A percentile compares a stretch with the other conserved stretches of the same genome.
Evolutionary conservation across 1,140 invertebrate species (phyloP).

Genomic region (Drosophila parvula): DNA sequence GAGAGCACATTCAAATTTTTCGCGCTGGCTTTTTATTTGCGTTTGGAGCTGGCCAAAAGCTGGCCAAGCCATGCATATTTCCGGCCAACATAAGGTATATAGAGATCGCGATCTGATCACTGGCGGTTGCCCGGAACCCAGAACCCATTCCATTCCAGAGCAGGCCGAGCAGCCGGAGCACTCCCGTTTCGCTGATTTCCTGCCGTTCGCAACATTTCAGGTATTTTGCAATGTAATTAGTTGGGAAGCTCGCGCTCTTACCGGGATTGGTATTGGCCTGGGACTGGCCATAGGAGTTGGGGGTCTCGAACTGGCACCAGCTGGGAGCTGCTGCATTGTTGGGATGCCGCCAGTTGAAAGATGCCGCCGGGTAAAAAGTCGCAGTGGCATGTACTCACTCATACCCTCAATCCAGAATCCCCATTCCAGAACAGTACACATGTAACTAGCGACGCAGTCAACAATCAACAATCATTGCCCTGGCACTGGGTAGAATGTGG

Average conservation of each 20-base stretch:
- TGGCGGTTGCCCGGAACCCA: not conserved
- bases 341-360: constrained; percentile 76
- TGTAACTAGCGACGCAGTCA: constrained; percentile 68
- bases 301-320: constrained; percentile 14
- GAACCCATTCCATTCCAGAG: constrained; percentile 20
- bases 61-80: constrained; percentile 76
- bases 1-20: constrained; percentile 74
- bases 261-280: not conserved
- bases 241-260: constrained; percentile 25
- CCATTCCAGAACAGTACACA: constrained; percentile 26
- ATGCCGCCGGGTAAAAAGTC: constrained; percentile 57
- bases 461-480: constrained; percentile 40
- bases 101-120: constrained; percentile 30
- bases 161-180: too few species aligned
- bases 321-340: constrained; percentile 60
- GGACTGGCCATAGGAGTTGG: not conserved
- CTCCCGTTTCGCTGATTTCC: constrained; percentile 69
- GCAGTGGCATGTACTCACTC: constrained; percentile 27
- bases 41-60: constrained; percentile 72
- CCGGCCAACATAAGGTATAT: constrained; percentile 47
- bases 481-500: constrained; percentile 6
- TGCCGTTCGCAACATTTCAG: constrained; percentile 59
- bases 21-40: constrained; percentile 15
- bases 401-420: constrained; percentile 21
- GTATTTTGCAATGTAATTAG: constrained; percentile 77